Percentiles rank a stretch among this genome's conserved stretches.
These are phyloP conservation scores for Dicyrtoma fusca DNA, from an alignment of 2,888 invertebrate species.

Conservation along the genomic window DNA sequence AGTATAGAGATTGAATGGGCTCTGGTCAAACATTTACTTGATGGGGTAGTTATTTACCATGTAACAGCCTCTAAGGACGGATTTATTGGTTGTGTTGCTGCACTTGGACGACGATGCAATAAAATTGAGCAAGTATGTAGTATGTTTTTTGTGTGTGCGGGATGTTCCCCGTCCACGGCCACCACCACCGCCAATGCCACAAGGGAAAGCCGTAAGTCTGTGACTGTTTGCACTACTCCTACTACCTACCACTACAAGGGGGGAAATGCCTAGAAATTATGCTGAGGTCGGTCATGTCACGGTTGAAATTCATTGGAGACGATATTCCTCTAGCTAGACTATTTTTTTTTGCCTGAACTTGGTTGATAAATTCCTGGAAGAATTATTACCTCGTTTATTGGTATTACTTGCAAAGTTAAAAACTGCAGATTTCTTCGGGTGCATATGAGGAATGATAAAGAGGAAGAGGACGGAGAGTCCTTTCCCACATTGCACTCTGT, in stretches of 20 bases:
- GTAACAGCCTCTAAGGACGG: slow-evolving; percentile 14
- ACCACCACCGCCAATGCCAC: not conserved
- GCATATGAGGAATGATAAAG: slow-evolving; percentile 3
- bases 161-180: not conserved
- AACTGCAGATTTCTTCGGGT: slow-evolving; percentile 24
- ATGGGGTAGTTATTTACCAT: slow-evolving; percentile 8
- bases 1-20: slow-evolving; percentile 29
- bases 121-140: slow-evolving; percentile 16
- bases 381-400: slow-evolving; percentile 28
- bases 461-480: not conserved
- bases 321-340: not conserved
- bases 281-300: slow-evolving; percentile 29
- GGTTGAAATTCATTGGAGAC: slow-evolving; percentile 16
- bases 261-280: not conserved
- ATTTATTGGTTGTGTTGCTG: slow-evolving; percentile 23
- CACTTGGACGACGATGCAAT: slow-evolving; percentile 11
- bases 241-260: not conserved
- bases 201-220: not conserved
- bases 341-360: slow-evolving; percentile 16
- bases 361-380: slow-evolving; percentile 29
- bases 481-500: too few species aligned
- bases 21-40: slow-evolving; percentile 32
- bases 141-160: not conserved
- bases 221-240: too few species aligned
- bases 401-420: slow-evolving; percentile 5